These are phyloP conservation scores for Chaetura pelagica DNA, from an alignment of 2,113 vertebrate species.

Conservation along the genomic window DNA sequence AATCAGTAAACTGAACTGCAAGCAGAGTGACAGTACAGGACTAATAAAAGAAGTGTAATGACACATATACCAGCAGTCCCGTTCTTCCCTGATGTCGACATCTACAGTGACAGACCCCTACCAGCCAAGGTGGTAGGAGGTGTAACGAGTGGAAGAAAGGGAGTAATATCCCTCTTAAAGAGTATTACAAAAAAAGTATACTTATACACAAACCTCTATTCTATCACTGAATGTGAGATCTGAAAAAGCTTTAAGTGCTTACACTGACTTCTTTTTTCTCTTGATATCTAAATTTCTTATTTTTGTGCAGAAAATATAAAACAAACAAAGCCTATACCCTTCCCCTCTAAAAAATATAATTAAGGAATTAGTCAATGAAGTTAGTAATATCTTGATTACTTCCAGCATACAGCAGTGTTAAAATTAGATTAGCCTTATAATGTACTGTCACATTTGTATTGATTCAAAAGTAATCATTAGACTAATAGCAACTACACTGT, in stretches of 20 bases:
- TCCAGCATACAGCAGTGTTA: neutral
- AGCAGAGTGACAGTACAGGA: neutral
- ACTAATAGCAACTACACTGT: neutral
- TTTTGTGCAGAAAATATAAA: neutral
- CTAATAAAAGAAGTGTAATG: neutral
- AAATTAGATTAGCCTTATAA: neutral
- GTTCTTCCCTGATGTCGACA: neutral
- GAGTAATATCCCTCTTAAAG: neutral
- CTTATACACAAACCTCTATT: accelerated
- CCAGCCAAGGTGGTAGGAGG: neutral
- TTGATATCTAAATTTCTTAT: neutral
- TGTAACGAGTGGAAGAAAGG: neutral
- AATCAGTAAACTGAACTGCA: neutral
- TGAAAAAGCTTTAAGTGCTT: neutral
- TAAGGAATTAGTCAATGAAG: neutral
- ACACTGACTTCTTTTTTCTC: neutral
- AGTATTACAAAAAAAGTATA: neutral
- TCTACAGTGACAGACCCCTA: neutral
- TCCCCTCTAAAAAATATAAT: neutral
- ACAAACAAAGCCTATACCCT: neutral
- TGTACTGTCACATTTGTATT: neutral
- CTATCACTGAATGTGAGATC: neutral
- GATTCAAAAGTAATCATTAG: neutral
- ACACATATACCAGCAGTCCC: neutral
- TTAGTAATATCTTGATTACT: neutral